Evolutionary conservation across 92 coral and sea anemone species (phyloP).

Genomic region (Paragorgia papillata): DNA sequence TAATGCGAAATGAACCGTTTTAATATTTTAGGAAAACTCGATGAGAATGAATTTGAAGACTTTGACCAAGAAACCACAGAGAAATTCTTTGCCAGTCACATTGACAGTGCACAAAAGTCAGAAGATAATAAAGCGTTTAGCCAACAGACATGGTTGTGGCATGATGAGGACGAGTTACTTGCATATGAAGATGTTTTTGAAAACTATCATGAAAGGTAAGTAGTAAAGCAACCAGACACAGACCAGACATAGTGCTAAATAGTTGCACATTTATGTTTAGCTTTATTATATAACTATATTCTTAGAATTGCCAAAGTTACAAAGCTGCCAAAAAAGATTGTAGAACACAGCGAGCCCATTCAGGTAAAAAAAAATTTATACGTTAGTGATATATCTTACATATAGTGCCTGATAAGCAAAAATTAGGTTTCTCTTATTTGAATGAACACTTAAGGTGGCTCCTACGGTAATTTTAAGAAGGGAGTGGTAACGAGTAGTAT

Average conservation of each 20-base stretch:
- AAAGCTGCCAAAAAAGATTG: conserved; percentile 65
- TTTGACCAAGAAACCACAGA: conserved; percentile 51
- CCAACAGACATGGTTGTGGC: conserved; percentile 96
- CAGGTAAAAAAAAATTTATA: conserved; percentile 62
- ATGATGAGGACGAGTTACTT: conserved; percentile 90
- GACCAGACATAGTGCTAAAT: too few species aligned
- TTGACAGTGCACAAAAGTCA: conserved; percentile 51
- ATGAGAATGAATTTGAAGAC: conserved; percentile 56
- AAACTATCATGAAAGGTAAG: conserved; percentile 92
- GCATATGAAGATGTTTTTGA: conserved; percentile 84
- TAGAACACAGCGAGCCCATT: conserved; percentile 88
- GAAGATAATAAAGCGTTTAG: conserved; percentile 62
- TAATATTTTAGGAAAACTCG: conserved; percentile 63
- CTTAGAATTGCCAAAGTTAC: conserved; percentile 77
- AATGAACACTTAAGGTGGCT: too few species aligned
- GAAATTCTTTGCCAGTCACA: conserved; percentile 59
- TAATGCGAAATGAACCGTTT: too few species aligned
- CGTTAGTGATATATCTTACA: neutral
- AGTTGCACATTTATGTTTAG: too few species aligned
- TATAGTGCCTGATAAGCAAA: neutral
- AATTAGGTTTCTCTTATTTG: too few species aligned
- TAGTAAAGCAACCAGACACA: neutral
- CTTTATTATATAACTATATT: too few species aligned
- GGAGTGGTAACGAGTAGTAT: too few species aligned
- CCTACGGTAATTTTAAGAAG: too few species aligned